These are phyloP conservation scores for Schizothorax lantsangensis DNA, from an alignment of 2,797 vertebrate genomes.

Conservation along the genomic window DNA sequence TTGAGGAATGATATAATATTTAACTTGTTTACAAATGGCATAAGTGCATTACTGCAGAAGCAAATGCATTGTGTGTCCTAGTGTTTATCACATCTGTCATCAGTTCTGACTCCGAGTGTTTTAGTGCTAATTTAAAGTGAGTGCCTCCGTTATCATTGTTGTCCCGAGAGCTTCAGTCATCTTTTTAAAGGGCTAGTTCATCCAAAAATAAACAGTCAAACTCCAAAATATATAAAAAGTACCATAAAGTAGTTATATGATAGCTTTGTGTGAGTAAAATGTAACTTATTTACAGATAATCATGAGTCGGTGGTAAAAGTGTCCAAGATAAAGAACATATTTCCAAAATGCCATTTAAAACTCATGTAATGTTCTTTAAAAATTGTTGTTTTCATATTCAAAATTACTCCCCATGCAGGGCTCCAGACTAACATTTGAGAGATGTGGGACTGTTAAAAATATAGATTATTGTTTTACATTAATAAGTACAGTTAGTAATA, in stretches of 20 bases:
- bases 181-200: background rate
- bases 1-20: slow-evolving; percentile 1
- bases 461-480: too few species aligned
- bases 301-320: background rate
- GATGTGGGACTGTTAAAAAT: too few species aligned
- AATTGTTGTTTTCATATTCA: too few species aligned
- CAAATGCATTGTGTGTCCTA: background rate
- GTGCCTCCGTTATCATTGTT: background rate
- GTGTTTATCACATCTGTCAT: background rate
- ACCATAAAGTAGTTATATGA: background rate
- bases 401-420: too few species aligned
- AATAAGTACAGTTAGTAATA: too few species aligned
- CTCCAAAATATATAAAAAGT: background rate
- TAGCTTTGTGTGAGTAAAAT: background rate
- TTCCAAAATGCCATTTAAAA: background rate
- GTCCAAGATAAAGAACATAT: background rate
- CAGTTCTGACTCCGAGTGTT: background rate
- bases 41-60: background rate
- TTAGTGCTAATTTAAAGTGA: background rate
- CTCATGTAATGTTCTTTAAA: background rate
- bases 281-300: too few species aligned
- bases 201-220: background rate
- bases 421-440: too few species aligned
- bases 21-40: background rate
- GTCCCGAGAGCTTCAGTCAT: background rate